These are phyloP conservation scores for Fulmarus glacialis DNA, from an alignment of 2,113 vertebrate genomes.

Conservation along the genomic window DNA sequence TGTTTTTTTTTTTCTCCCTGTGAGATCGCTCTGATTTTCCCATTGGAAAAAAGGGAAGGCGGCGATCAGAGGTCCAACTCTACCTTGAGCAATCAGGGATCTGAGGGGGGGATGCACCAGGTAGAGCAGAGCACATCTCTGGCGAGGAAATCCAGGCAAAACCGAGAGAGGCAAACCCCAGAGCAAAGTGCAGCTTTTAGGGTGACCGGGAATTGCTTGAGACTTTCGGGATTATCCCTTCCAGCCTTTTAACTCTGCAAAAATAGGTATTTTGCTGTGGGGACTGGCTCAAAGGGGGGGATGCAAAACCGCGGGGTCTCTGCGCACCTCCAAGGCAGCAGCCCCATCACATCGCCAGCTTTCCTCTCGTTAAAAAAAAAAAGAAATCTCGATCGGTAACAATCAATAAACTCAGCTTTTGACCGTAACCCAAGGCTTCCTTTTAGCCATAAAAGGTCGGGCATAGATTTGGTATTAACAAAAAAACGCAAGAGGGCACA, in stretches of 20 bases:
- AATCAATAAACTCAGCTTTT: slow-evolving; percentile 19
- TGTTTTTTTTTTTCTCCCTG: too few species aligned
- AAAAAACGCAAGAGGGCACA: slow-evolving; percentile 72
- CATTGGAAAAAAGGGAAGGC: neutral
- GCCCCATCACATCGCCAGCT: neutral
- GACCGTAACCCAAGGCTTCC: neutral
- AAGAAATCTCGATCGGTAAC: neutral
- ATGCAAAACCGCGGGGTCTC: neutral
- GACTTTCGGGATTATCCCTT: fast-evolving
- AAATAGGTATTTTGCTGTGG: neutral
- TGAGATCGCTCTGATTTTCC: neutral
- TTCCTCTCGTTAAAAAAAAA: neutral
- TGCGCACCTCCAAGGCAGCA: neutral
- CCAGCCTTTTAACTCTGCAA: neutral
- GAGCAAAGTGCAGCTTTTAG: neutral
- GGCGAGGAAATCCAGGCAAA: neutral
- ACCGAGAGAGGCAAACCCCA: neutral
- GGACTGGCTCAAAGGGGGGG: neutral
- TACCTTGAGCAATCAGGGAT: neutral
- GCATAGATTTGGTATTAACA: neutral
- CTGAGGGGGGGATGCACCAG: neutral
- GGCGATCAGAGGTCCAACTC: neutral
- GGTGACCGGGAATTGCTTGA: neutral
- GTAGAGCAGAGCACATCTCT: neutral
- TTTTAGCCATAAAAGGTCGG: slow-evolving; percentile 2